phyloP scores from a whole-genome alignment of 2,113 vertebrate species.

The Phylloscopus trochiloides region DNA sequence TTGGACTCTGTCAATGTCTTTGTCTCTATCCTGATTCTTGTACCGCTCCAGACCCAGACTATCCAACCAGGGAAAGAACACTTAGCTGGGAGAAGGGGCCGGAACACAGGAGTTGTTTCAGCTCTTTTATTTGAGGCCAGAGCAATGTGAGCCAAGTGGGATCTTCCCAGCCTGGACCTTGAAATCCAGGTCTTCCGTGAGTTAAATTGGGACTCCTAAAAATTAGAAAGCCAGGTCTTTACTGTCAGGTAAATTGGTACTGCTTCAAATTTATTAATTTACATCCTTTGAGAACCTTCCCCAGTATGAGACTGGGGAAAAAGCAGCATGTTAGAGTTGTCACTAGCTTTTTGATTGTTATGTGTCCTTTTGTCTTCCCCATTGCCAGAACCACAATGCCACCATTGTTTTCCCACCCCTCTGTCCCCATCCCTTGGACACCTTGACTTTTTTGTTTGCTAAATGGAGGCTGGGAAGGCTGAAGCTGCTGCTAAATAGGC shows the following conservation, averaged over 20 bases:
- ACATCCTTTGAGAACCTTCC: neutral
- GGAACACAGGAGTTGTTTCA: neutral
- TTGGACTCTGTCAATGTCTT: neutral
- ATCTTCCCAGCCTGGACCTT: neutral
- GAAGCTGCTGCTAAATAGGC: neutral
- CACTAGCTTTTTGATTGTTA: neutral
- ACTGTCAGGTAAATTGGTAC: neutral
- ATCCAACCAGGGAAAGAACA: slow-evolving; percentile 48
- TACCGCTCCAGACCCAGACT: slow-evolving; percentile 57
- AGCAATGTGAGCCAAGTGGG: neutral
- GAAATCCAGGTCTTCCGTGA: neutral
- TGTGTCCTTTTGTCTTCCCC: neutral
- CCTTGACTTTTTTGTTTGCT: neutral
- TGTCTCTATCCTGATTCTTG: slow-evolving; percentile 21
- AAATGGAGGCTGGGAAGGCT: neutral
- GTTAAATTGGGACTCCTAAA: neutral
- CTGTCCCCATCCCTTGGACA: neutral
- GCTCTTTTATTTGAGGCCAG: neutral
- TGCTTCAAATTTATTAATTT: neutral
- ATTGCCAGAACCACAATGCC: accelerated
- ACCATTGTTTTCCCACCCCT: neutral
- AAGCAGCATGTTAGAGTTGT: neutral
- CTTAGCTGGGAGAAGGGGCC: slow-evolving; percentile 17
- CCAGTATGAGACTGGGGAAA: neutral
- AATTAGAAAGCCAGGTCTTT: neutral